Evolutionary conservation across 2,888 invertebrate species (phyloP).

Genomic region (Drosophila flavopinicola): DNA sequence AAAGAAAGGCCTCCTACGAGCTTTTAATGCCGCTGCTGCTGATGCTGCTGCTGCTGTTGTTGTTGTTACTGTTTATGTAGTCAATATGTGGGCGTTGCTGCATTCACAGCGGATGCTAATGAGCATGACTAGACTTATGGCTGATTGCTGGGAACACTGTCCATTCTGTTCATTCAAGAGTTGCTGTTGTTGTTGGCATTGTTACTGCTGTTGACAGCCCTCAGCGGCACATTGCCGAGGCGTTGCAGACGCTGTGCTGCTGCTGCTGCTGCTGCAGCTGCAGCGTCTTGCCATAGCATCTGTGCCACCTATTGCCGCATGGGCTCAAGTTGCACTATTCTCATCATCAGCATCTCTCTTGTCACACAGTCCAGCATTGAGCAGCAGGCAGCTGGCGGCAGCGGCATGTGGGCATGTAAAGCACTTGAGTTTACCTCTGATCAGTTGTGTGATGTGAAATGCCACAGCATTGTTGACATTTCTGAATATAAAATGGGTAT

Average conservation of each 20-base stretch:
- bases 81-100: conserved; percentile 65
- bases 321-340: conserved; percentile 26
- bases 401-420: conserved; percentile 9
- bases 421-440: conserved; percentile 6
- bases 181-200: conserved; percentile 43
- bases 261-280: conserved; percentile 19
- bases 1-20: conserved; percentile 70
- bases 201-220: conserved; percentile 59
- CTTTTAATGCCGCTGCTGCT: conserved; percentile 22
- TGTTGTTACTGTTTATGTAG: conserved; percentile 29
- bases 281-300: conserved; percentile 26
- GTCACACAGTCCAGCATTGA: background rate
- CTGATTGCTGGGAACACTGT: conserved; percentile 39
- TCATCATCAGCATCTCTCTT: background rate
- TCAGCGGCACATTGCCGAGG: conserved; percentile 41
- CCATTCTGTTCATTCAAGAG: conserved; percentile 49
- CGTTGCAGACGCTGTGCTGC: conserved; percentile 54
- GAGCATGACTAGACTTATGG: conserved; percentile 76
- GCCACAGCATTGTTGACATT: conserved; percentile 2
- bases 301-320: background rate
- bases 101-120: conserved; percentile 74
- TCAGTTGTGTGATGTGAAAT: background rate
- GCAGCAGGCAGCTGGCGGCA: background rate
- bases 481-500: too few species aligned
- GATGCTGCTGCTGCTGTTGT: background rate